phyloP scores from a whole-genome alignment of 2,797 vertebrate species.

The Sylvilagus floridanus region DNA sequence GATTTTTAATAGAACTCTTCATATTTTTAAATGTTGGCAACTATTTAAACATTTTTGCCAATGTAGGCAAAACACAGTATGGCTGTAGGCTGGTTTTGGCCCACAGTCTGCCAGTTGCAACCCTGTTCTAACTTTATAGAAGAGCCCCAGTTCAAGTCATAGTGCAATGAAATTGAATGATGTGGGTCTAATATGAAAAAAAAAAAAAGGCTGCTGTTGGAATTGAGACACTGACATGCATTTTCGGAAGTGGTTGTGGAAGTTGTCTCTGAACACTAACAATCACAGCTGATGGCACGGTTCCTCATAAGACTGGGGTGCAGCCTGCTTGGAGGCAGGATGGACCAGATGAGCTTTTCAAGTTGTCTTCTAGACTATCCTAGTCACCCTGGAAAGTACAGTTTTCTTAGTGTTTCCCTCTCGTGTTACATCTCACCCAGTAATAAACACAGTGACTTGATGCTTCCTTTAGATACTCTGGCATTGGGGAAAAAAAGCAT shows the following conservation, averaged over 20 bases:
- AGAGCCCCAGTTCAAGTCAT: neutral
- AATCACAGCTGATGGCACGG: neutral
- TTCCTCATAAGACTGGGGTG: neutral
- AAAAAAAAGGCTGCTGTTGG: neutral
- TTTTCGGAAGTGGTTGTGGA: neutral
- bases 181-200: neutral
- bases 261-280: neutral
- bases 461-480: neutral
- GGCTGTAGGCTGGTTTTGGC: slow-evolving; percentile 26
- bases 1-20: slow-evolving; percentile 57
- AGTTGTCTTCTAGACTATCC: neutral
- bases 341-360: neutral
- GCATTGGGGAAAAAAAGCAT: neutral
- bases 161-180: neutral
- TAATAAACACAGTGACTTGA: neutral
- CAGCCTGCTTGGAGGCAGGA: neutral
- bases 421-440: neutral
- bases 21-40: slow-evolving; percentile 73
- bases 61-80: slow-evolving; percentile 67
- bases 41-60: slow-evolving; percentile 63
- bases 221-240: neutral
- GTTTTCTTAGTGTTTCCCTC: slow-evolving; percentile 6
- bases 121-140: neutral
- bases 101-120: slow-evolving; percentile 47
- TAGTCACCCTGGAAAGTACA: neutral